phyloP scores from a whole-genome alignment of 2,888 invertebrate species.

The Polydrusus tereticollis region DNA sequence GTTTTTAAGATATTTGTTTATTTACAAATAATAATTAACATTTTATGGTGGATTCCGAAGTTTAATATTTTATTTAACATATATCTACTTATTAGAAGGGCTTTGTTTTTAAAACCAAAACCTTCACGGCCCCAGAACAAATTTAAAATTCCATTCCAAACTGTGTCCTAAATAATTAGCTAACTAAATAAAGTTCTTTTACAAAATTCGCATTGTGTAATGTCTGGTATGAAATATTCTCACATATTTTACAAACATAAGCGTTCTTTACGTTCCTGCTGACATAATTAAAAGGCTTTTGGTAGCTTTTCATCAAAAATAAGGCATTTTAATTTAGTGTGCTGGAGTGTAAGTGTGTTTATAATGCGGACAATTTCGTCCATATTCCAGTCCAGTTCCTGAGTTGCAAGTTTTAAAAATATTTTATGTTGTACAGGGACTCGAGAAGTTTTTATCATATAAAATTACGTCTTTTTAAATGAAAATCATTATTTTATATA shows the following conservation, averaged over 20 bases:
- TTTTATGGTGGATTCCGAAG: background rate
- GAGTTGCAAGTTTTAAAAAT: no score
- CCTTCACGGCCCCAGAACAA: background rate
- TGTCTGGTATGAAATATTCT: conserved; percentile 29
- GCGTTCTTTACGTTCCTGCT: conserved; percentile 28
- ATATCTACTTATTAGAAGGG: background rate
- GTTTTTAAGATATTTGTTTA: no score
- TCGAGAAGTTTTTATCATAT: no score
- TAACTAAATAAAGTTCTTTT: conserved; percentile 35
- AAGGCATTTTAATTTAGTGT: conserved; percentile 52
- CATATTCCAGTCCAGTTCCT: background rate
- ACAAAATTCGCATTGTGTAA: conserved; percentile 26
- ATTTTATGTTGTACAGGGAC: no score
- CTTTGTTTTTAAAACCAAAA: background rate
- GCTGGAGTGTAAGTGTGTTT: conserved; percentile 47
- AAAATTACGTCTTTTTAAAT: no score
- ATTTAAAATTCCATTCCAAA: conserved; percentile 31
- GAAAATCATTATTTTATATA: no score
- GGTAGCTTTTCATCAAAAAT: conserved; percentile 49
- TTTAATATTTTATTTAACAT: no score
- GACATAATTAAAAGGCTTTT: conserved; percentile 32
- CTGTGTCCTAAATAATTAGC: conserved; percentile 27
- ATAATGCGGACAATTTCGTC: conserved; percentile 51
- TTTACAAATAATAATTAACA: background rate
- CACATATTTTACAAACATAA: conserved; percentile 34